A percentile compares a stretch with the other conserved stretches of the same genome.
Conservation (phyloP, 2,888 invertebrate genomes). For the Argyra leucocephala region DNA sequence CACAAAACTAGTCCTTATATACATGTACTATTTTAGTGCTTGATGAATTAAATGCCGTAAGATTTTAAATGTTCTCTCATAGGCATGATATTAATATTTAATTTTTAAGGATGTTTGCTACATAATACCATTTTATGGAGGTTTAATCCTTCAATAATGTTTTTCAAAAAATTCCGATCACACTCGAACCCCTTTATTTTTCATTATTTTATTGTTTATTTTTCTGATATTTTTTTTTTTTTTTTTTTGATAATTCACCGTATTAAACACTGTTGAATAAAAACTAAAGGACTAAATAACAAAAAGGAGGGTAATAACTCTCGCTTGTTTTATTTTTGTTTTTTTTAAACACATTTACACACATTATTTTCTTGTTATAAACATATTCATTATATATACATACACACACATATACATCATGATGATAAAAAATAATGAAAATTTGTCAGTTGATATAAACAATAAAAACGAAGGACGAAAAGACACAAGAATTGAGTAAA, state of each 20-base stretch:
- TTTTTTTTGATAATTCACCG: not conserved
- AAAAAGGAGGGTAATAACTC: not conserved
- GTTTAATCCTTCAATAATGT: constrained; percentile 6
- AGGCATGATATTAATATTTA: constrained; percentile 3
- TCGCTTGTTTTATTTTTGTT: not conserved
- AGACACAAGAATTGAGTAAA: not conserved
- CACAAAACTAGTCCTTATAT: too few relatives aligned
- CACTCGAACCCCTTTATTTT: not conserved
- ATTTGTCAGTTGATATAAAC: constrained; percentile 1
- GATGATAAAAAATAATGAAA: not conserved
- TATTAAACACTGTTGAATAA: not conserved
- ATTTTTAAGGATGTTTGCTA: constrained; percentile 6
- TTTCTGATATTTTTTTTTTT: not conserved
- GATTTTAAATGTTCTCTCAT: not conserved
- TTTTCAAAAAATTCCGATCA: not conserved
- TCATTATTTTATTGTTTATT: not conserved
- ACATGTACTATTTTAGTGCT: not conserved
- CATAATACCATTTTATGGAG: not conserved
- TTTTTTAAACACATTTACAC: too few relatives aligned
- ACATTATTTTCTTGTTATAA: not conserved
- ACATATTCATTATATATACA: not conserved
- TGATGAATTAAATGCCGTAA: constrained; percentile 3
- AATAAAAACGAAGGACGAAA: not conserved
- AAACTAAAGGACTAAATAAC: not conserved
- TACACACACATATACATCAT: not conserved